A percentile compares a stretch with the other conserved stretches of the same genome.
Evolutionary conservation across 2,797 vertebrate species (phyloP).

Genomic region (Acridotheres tristis): DNA sequence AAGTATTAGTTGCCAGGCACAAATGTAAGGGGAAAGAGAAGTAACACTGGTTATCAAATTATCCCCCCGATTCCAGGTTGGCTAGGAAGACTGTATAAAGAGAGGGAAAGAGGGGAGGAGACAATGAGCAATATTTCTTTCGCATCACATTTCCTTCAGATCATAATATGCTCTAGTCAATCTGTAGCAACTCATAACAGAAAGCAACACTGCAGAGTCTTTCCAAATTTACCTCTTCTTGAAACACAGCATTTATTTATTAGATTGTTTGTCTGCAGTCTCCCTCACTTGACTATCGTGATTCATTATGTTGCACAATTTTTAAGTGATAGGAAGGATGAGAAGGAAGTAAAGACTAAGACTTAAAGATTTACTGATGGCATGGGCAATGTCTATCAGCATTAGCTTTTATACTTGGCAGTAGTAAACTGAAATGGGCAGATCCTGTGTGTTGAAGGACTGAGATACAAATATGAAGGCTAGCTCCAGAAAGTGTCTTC

Average conservation of each 20-base stretch:
- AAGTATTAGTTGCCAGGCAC: neutral
- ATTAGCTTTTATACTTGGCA: neutral
- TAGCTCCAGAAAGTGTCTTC: neutral
- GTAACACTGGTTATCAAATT: neutral
- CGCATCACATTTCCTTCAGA: neutral
- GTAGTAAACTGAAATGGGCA: neutral
- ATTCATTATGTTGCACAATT: neutral
- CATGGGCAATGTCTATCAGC: neutral
- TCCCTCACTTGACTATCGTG: neutral
- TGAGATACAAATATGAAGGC: neutral
- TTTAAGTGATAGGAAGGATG: neutral
- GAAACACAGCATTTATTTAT: neutral
- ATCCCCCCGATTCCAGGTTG: neutral
- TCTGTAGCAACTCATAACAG: neutral
- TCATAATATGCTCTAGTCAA: neutral
- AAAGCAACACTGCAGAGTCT: neutral
- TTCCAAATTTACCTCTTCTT: neutral
- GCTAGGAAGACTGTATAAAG: neutral
- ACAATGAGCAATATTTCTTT: neutral
- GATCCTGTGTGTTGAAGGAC: neutral
- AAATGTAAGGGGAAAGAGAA: neutral
- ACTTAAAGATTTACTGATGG: neutral
- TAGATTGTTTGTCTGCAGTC: neutral
- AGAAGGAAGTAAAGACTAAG: neutral
- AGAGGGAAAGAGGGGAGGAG: neutral